Base-by-base conservation (phyloP, 2,888 invertebrate genomes). In the Hyalella azteca region DNA sequence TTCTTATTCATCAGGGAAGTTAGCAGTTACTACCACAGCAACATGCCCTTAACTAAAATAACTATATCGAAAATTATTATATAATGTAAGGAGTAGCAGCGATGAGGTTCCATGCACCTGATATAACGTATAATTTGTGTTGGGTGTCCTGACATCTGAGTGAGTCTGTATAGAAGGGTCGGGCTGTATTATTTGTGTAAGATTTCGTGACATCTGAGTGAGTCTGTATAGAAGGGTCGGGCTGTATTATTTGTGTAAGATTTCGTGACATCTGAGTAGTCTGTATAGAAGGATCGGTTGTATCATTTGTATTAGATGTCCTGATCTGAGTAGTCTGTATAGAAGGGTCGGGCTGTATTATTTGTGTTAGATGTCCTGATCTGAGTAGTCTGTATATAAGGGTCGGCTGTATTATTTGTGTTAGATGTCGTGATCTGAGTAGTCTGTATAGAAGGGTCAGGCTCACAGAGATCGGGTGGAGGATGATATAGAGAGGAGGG, bases 401-500 rank as follows among this genome's bases (percentile, higher is more conserved):
- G 26, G 26, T 2, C 54, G 54, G 26, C 9, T n/a, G n/a, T n/a
- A n/a, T n/a, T n/a, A n/a, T n/a, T n/a, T n/a, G n/a, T n/a, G n/a
- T n/a, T n/a, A n/a, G n/a, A n/a, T n/a, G n/a, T n/a, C n/a, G 54
- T 26, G 54, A 54, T 29, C 22, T 54, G 7, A 7, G 54, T 29
- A 26, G 54, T 54, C 54, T 54, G 26, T 54, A 54, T 54, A 54
- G 54, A 22, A n/a, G 54, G 26, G 26, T 2, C 54, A 29, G 54
- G 26, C 9, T n/a, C n/a, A n/a, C n/a, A n/a, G n/a, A n/a, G 66
- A 11, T 13, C 22, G 66, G 39, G 19, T 36, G 3, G 19, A 1
- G 11, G 36, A 66, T 22, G 66, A 66, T 66, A 66, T 66, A 66
- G 66, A 66, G 66, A 66, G 66, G 66, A 11, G 39, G 22, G 54